Evolutionary conservation across 2,888 invertebrate species (phyloP), one percentile per base, ranked within the genome.

Genomic region (Mimumesa dahlbomi): DNA sequence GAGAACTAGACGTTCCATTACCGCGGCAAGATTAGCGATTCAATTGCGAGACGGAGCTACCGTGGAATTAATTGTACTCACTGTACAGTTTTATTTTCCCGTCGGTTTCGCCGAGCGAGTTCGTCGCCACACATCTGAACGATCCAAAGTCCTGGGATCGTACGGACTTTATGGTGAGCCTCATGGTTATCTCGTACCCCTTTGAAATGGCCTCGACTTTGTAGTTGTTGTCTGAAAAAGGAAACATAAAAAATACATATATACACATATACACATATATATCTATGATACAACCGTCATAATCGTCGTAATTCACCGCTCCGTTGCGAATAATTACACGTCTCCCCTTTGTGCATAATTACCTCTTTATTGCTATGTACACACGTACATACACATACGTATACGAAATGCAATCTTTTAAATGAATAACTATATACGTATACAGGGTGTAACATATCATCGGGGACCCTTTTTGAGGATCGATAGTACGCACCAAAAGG

Each of bases 61-160:
- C n/a, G n/a, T n/a, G n/a, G n/a, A 0, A 31, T 9, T 11, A 11
- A 43, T 50, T 9, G 4, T 80, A 87, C 90, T 90, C 82, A 91
- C 91, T 89, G 73, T 91, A 90, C 50, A 91, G 76, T 77, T 89
- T 90, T 74, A 91, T 91, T 75, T 87, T 89, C 14, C 91, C 91
- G 65, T 91, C 91, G 13, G 91, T 91, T 62, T 90, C 89, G 31
- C 91, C 91, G n/a, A 91, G 84, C 14, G 90, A 89, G 78, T 91
- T 91, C 36, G 90, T 90, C 29, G 90, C 89, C 52, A 90, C 85
- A 69, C 91, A 91, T 54, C 86, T 85, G 73, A 90, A 91, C 34
- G 87, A 83, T 25, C 90, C 90, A 49, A 87, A 90, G 80, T 90
- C 90, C 64, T 86, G 85, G 1, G 77, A 58, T 48, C 88, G 85